These are phyloP conservation scores for Ramphastos sulfuratus DNA, from an alignment of 2,113 vertebrate genomes.

Conservation along the genomic window DNA sequence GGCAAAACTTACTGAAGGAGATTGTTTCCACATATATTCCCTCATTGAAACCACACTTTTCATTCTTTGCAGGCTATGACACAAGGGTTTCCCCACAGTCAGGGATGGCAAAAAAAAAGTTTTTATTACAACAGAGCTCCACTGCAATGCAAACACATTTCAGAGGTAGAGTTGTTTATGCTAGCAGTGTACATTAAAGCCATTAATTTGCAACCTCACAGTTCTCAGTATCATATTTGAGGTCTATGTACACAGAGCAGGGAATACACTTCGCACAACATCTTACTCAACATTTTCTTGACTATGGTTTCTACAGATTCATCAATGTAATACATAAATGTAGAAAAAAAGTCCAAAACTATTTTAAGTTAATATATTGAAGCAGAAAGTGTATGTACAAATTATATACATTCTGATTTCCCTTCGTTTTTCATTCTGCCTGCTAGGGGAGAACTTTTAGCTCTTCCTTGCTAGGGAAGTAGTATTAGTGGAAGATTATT, in stretches of 20 bases:
- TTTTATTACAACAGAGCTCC: neutral
- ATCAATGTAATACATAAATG: neutral
- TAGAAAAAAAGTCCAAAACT: neutral
- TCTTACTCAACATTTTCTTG: neutral
- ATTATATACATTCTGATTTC: neutral
- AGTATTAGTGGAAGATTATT: neutral
- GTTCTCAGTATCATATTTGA: neutral
- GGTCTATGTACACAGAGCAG: neutral
- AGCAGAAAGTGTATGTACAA: neutral
- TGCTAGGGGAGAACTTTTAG: too few relatives aligned
- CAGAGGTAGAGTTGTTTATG: neutral
- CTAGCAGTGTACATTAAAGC: neutral
- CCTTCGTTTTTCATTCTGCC: neutral
- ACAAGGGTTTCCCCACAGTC: neutral
- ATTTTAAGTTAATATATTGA: neutral
- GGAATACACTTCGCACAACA: neutral
- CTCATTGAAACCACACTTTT: constrained; percentile 8
- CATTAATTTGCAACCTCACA: neutral
- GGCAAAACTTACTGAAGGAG: neutral
- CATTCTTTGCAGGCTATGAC: neutral
- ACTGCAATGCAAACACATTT: neutral
- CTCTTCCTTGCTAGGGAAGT: neutral
- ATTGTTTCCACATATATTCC: neutral
- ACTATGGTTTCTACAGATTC: neutral
- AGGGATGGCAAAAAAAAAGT: too few relatives aligned